A percentile compares a stretch with the other conserved stretches of the same genome.
Conservation (phyloP, 2,888 invertebrate genomes). For the Drosophila acutilabella region DNA sequence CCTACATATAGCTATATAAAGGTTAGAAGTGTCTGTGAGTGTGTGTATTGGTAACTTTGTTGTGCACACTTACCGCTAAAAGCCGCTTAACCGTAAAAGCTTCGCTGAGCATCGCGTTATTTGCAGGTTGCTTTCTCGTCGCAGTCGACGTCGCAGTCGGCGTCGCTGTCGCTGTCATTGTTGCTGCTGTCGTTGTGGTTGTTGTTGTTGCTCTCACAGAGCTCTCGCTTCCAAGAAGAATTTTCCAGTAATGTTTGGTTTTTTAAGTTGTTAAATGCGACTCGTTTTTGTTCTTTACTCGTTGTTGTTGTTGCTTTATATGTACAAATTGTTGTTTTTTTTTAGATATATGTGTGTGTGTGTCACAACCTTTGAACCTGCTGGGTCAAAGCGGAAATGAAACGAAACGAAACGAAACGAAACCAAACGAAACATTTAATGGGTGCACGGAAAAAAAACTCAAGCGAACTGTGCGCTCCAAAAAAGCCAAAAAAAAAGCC, state of each 20-base stretch:
- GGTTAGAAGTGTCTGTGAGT: slow-evolving; percentile 1
- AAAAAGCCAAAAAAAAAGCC: slow-evolving; percentile 26
- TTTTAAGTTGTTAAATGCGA: slow-evolving; percentile 44
- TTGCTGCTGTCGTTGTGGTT: slow-evolving; percentile 22
- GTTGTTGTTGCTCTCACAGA: slow-evolving; percentile 39
- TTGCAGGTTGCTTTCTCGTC: slow-evolving; percentile 78
- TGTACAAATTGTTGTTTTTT: slow-evolving; percentile 10
- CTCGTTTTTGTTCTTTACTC: slow-evolving; percentile 10
- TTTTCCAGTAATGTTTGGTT: slow-evolving; percentile 38
- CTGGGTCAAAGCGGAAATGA: slow-evolving; percentile 69
- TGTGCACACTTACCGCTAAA: slow-evolving; percentile 78
- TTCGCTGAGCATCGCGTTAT: slow-evolving; percentile 65
- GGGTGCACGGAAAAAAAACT: slow-evolving; percentile 45
- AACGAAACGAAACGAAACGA: slow-evolving; percentile 54
- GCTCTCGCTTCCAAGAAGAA: slow-evolving; percentile 45
- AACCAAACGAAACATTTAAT: slow-evolving; percentile 65
- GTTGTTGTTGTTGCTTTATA: slow-evolving; percentile 13
- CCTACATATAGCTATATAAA: slow-evolving; percentile 1
- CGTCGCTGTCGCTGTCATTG: slow-evolving; percentile 47
- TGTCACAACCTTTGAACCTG: slow-evolving; percentile 72
- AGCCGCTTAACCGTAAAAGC: slow-evolving; percentile 80
- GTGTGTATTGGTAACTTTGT: slow-evolving; percentile 36
- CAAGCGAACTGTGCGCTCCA: slow-evolving; percentile 43
- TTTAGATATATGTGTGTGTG: slow-evolving; percentile 17
- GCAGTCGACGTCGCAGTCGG: slow-evolving; percentile 61